These are phyloP conservation scores for Schrankia costaestrigalis DNA, from an alignment of 2,888 invertebrate species.

Conservation along the genomic window DNA sequence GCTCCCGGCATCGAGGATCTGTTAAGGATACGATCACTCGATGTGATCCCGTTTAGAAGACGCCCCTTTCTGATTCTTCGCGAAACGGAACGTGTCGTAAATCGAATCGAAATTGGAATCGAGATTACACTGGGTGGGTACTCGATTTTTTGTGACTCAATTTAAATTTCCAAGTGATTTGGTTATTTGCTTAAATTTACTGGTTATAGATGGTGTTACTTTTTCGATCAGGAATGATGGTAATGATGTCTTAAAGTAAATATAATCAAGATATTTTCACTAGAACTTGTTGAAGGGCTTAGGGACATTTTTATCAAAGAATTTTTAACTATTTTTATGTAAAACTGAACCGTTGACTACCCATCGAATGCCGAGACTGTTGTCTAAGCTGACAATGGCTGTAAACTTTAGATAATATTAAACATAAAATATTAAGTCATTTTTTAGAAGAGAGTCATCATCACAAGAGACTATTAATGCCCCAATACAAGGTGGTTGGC, in stretches of 20 bases:
- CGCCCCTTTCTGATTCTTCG: constrained; percentile 62
- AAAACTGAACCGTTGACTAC: no score
- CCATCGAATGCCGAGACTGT: no score
- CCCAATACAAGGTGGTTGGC: no score
- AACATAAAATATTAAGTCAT: no score
- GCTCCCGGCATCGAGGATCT: constrained; percentile 48
- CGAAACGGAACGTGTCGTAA: constrained; percentile 50
- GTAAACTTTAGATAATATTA: no score
- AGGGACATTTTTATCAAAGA: no score
- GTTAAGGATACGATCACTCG: constrained; percentile 59
- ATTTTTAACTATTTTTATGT: no score
- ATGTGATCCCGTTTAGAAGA: constrained; percentile 52
- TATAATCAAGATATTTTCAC: no score
- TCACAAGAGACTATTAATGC: no score
- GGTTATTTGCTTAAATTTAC: constrained; percentile 19
- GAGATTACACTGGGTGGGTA: constrained; percentile 34
- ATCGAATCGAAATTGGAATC: constrained; percentile 48
- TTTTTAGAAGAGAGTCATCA: no score
- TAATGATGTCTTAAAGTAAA: constrained; percentile 12
- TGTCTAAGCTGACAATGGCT: no score
- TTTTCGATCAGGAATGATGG: constrained; percentile 20
- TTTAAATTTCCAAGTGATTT: constrained; percentile 29
- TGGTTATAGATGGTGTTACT: constrained; percentile 14
- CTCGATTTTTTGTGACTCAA: constrained; percentile 36
- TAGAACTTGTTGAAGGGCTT: no score